phyloP scores from a whole-genome alignment of 2,113 vertebrate genomes.

The Loxodonta africana region DNA sequence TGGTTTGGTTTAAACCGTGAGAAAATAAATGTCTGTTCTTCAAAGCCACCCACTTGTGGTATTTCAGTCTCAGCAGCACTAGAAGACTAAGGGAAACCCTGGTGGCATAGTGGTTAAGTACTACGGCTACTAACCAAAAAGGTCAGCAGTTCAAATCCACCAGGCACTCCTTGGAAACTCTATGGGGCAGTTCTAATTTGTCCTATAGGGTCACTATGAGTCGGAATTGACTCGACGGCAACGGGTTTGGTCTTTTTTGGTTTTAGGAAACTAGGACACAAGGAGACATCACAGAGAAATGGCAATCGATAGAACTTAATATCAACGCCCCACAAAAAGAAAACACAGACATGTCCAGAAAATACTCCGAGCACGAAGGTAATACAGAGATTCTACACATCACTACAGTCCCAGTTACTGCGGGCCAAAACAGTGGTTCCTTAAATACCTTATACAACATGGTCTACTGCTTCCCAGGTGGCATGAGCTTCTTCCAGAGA shows the following conservation, averaged over 20 bases:
- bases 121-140: no score
- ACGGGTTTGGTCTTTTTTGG: no score
- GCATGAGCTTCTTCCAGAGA: background rate
- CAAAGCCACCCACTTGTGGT: background rate
- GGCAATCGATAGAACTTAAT: background rate
- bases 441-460: background rate
- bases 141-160: no score
- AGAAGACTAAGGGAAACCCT: no score
- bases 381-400: background rate
- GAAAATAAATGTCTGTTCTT: background rate
- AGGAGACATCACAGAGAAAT: background rate
- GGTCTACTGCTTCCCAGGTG: background rate
- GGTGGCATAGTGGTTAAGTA: no score
- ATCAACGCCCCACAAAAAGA: background rate
- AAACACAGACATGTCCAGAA: background rate
- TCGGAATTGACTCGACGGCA: no score
- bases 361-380: background rate
- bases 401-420: background rate
- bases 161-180: no score
- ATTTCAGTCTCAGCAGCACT: background rate
- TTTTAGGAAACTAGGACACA: background rate
- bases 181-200: no score
- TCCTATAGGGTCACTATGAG: no score
- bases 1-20: no score
- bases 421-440: background rate